These are phyloP conservation scores for Zingel zingel DNA, from an alignment of 2,113 vertebrate genomes.

Conservation along the genomic window DNA sequence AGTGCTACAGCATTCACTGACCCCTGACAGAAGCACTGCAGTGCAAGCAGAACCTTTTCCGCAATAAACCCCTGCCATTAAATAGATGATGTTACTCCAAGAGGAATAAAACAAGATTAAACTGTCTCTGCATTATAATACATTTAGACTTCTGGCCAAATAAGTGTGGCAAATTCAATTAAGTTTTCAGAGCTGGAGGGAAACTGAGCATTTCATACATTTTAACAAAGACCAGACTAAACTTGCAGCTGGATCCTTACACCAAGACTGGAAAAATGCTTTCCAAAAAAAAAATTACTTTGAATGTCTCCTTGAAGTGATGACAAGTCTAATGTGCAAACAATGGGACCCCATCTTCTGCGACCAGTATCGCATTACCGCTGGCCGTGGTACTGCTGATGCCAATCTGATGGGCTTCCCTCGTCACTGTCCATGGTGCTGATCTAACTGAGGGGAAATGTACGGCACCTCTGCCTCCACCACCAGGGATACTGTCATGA, in stretches of 20 bases:
- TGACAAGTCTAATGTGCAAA: slow-evolving; percentile 3
- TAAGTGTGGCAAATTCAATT: slow-evolving; percentile 61
- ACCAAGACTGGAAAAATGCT: background rate
- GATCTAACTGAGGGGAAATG: slow-evolving; percentile 3
- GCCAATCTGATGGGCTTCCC: background rate
- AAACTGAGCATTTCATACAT: slow-evolving; percentile 37
- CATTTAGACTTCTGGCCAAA: slow-evolving; percentile 47
- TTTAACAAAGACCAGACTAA: slow-evolving; percentile 30
- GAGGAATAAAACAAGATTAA: slow-evolving; percentile 57
- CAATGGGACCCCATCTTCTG: background rate
- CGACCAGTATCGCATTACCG: background rate
- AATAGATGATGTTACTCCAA: slow-evolving; percentile 55
- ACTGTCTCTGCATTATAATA: slow-evolving; percentile 41
- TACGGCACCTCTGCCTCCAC: background rate
- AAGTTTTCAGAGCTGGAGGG: slow-evolving; percentile 30
- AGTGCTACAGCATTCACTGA: slow-evolving; percentile 40
- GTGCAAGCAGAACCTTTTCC: slow-evolving; percentile 31
- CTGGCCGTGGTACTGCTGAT: slow-evolving; percentile 1
- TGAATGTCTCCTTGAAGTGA: background rate
- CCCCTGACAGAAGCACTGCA: slow-evolving; percentile 35
- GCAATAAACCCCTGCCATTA: slow-evolving; percentile 57
- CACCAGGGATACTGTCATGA: background rate
- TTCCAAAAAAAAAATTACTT: slow-evolving; percentile 6
- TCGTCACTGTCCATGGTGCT: slow-evolving; percentile 62
- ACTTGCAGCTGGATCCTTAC: slow-evolving; percentile 13